Base-by-base conservation (phyloP, 2,888 invertebrate species). In the Heliconius erato region DNA sequence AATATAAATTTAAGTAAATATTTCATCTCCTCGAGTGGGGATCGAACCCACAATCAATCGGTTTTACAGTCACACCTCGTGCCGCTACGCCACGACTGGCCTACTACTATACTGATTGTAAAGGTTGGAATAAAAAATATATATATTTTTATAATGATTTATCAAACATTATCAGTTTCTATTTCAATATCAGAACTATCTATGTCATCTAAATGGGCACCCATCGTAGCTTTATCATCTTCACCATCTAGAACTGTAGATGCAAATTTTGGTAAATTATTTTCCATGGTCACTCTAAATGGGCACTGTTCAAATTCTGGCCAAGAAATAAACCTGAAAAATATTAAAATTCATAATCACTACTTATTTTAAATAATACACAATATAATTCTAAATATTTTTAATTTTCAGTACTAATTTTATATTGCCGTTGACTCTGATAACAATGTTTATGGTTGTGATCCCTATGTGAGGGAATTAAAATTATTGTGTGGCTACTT, bases 281-380 rank as follows among this genome's bases (percentile, higher is more conserved):
- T 97, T 88, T 98, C 97, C 91, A 97, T 95, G 23, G 97, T 97
- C 3, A 96, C 96, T 83, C 96, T 92, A 89, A 97, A 98, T 23
- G 97, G 96, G 86, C 97, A 97, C 80, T 96, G 96, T 19, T 95
- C 92, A 88, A 97, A 98, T 87, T 97, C 97, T 3, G 97, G 97
- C 97, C 97, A 97, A 7, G 96, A 96, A 81, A 96, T 93, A 89
- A 97, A 96, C 85, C 96, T 96, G 89, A 81, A 72, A 72, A 72
- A 93, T 93, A n/a, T 80, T 85, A 74, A 81, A 83, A 81, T n/a
- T 65, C 23, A 54, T 54, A 32, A 63, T n/a, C 9, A n/a, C 63
- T 63, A n/a, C n/a, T n/a, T 63, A 63, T 63, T n/a, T 11, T n/a
- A 54, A 54, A 54, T 19, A 54, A 7, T 54, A 23, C 16, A 49